These are phyloP conservation scores for Enoplolaimus lenunculus DNA, from an alignment of 2,888 invertebrate genomes.

Conservation along the genomic window DNA sequence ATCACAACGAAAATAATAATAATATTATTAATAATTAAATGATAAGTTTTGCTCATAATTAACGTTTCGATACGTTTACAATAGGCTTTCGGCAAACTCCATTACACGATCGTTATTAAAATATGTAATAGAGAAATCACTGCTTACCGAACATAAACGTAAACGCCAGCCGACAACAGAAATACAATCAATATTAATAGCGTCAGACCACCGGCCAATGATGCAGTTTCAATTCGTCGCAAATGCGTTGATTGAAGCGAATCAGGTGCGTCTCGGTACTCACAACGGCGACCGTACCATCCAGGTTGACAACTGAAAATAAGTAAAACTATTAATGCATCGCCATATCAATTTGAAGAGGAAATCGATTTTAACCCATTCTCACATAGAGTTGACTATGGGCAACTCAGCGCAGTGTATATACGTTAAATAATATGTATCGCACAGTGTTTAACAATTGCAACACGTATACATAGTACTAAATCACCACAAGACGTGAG, in stretches of 20 bases:
- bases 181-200: slow-evolving; percentile 12
- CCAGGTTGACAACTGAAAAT: slow-evolving; percentile 19
- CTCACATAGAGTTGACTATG: too few species aligned
- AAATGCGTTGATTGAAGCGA: neutral
- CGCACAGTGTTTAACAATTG: too few species aligned
- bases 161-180: neutral
- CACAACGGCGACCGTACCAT: slow-evolving; percentile 17
- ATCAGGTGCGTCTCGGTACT: slow-evolving; percentile 17
- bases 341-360: neutral
- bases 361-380: neutral
- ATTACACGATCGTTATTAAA: too few species aligned
- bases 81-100: too few species aligned
- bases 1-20: too few species aligned
- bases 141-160: slow-evolving; percentile 7
- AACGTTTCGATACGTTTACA: too few species aligned
- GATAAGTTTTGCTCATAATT: too few species aligned
- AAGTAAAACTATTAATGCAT: neutral
- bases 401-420: too few species aligned
- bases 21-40: too few species aligned
- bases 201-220: slow-evolving; percentile 20
- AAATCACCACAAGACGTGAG: too few species aligned
- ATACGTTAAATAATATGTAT: too few species aligned
- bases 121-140: neutral
- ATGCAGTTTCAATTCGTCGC: slow-evolving; percentile 21
- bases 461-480: too few species aligned